These are phyloP conservation scores for Bombylius major DNA, from an alignment of 2,888 invertebrate genomes.

Conservation along the genomic window DNA sequence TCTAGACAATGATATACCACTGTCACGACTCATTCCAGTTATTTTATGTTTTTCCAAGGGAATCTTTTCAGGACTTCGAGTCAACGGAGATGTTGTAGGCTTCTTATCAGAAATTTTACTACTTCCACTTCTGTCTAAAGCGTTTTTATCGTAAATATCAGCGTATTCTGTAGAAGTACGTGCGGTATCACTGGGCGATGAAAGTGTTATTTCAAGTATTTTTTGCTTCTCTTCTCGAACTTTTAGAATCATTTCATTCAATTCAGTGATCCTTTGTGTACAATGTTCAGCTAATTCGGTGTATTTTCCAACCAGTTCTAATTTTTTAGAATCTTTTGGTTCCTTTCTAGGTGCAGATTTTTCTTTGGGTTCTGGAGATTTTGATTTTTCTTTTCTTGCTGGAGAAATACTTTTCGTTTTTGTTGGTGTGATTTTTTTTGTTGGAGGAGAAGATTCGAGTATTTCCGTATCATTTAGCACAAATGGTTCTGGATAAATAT, in stretches of 20 bases:
- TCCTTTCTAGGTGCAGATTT: neutral
- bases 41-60: constrained; percentile 25
- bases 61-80: constrained; percentile 12
- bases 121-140: constrained; percentile 5
- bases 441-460: neutral
- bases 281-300: constrained; percentile 43
- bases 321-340: neutral
- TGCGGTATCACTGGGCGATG: constrained; percentile 28
- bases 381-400: too few relatives aligned
- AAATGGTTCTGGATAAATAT: neutral
- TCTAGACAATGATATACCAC: constrained; percentile 33
- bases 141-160: constrained; percentile 23
- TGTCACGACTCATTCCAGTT: constrained; percentile 30
- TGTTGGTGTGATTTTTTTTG: neutral
- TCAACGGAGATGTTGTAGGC: neutral
- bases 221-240: constrained; percentile 44
- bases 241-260: constrained; percentile 43
- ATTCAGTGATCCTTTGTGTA: constrained; percentile 42
- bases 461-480: neutral
- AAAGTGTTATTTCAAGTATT: constrained; percentile 36
- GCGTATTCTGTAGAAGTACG: constrained; percentile 33
- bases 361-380: neutral
- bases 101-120: neutral
- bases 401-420: neutral
- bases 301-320: constrained; percentile 30